Conservation (phyloP, 2,888 invertebrate genomes). For the Trilocha varians region DNA sequence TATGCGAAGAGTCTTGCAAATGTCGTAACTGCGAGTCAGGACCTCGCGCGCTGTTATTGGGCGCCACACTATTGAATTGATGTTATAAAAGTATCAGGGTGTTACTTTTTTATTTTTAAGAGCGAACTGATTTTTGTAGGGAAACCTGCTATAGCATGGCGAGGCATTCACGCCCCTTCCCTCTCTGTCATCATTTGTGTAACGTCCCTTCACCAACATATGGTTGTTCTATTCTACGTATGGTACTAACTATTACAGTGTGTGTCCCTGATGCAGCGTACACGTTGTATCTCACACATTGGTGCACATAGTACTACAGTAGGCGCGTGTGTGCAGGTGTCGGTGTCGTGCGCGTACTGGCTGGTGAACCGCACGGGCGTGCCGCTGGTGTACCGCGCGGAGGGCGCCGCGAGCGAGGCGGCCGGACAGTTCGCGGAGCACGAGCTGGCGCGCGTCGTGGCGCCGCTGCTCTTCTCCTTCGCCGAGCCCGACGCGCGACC, state of each 20-base stretch:
- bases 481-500: constrained; percentile 90
- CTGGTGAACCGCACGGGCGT: constrained; percentile 96
- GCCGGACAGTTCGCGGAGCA: constrained; percentile 96
- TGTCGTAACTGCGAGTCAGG: too few relatives aligned
- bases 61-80: neutral
- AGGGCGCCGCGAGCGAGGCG: constrained; percentile 81
- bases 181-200: too few relatives aligned
- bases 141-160: too few relatives aligned
- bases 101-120: too few relatives aligned
- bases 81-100: neutral
- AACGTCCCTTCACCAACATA: too few relatives aligned
- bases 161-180: too few relatives aligned
- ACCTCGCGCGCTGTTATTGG: too few relatives aligned
- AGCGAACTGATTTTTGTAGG: too few relatives aligned
- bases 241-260: neutral
- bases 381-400: constrained; percentile 95
- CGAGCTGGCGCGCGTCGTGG: constrained; percentile 92
- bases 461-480: constrained; percentile 94
- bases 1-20: too few relatives aligned
- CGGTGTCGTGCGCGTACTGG: constrained; percentile 92
- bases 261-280: too few relatives aligned
- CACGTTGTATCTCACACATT: too few relatives aligned
- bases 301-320: neutral
- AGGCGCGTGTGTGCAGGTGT: constrained; percentile 64
- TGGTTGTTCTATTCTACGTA: too few relatives aligned